Percentiles rank a stretch among this genome's conserved stretches.
Evolutionary conservation across 35 echinoderm and acorn worm species (phyloP).

Genomic region (Apostichopus parvimensis): DNA sequence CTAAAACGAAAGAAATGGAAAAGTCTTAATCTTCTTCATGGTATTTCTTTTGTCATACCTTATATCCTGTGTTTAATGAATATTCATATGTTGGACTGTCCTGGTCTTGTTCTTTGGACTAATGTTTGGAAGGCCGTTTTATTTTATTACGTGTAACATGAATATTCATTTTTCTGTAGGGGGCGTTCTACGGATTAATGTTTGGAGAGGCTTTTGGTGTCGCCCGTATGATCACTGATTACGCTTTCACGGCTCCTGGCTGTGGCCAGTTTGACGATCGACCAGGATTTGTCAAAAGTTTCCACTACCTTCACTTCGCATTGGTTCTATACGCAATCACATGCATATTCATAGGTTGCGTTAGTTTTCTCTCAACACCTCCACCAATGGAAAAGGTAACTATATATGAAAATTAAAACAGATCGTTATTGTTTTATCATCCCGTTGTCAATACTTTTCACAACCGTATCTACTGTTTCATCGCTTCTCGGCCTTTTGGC

Average conservation of each 20-base stretch:
- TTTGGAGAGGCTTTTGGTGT: constrained; percentile 68
- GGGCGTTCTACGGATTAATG: constrained; percentile 84
- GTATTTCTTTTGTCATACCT: no score
- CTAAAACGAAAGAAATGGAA: no score
- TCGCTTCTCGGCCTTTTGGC: no score
- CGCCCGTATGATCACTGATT: constrained; percentile 79
- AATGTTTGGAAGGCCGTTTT: background rate
- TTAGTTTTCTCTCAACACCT: constrained; percentile 74
- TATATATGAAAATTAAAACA: no score
- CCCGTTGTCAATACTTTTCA: no score
- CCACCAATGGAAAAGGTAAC: constrained; percentile 64
- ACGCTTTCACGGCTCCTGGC: constrained; percentile 62
- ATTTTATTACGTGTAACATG: background rate
- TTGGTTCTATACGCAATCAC: constrained; percentile 72
- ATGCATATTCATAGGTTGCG: constrained; percentile 48
- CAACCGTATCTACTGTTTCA: no score
- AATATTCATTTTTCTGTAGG: constrained; percentile 29
- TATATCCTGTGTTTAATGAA: no score
- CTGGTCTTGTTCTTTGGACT: no score
- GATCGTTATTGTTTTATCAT: no score
- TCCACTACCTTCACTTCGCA: constrained; percentile 96
- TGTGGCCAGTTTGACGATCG: constrained; percentile 76
- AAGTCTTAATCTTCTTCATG: no score
- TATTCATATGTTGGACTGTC: no score
- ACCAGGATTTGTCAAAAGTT: constrained; percentile 68